A percentile compares a stretch with the other conserved stretches of the same genome.
These are phyloP conservation scores for Chaetops frenatus DNA, from an alignment of 2,113 vertebrate species.

Conservation along the genomic window DNA sequence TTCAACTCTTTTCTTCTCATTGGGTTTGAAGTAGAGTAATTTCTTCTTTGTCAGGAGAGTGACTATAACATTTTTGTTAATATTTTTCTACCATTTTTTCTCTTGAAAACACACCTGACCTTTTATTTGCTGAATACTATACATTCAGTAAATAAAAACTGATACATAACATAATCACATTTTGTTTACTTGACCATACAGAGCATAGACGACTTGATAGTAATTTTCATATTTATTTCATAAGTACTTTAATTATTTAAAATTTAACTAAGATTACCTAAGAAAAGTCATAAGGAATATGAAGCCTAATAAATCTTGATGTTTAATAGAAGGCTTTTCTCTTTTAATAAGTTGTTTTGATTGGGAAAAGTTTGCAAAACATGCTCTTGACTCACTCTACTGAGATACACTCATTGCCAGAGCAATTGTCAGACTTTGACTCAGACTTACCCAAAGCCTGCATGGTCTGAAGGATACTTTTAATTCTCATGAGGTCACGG, in stretches of 20 bases:
- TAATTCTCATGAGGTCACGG: background rate
- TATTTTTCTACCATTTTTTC: background rate
- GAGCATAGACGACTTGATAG: background rate
- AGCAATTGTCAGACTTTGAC: background rate
- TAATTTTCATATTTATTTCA: background rate
- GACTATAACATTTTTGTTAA: background rate
- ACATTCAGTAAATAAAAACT: background rate
- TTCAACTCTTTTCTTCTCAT: background rate
- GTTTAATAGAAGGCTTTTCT: background rate
- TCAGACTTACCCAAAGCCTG: background rate
- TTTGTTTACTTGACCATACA: background rate
- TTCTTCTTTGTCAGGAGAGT: background rate
- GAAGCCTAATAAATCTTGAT: background rate
- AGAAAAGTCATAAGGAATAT: background rate
- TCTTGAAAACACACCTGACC: background rate
- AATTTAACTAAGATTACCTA: background rate
- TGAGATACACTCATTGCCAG: background rate
- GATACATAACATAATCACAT: background rate
- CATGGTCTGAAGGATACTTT: background rate
- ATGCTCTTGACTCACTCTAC: background rate
- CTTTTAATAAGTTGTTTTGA: background rate
- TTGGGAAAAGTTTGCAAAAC: background rate
- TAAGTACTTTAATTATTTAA: background rate
- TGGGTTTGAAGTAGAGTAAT: background rate
- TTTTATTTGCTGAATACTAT: background rate